These are phyloP conservation scores for Scyliorhinus canicula DNA, from an alignment of 2,797 vertebrate genomes.

Conservation along the genomic window DNA sequence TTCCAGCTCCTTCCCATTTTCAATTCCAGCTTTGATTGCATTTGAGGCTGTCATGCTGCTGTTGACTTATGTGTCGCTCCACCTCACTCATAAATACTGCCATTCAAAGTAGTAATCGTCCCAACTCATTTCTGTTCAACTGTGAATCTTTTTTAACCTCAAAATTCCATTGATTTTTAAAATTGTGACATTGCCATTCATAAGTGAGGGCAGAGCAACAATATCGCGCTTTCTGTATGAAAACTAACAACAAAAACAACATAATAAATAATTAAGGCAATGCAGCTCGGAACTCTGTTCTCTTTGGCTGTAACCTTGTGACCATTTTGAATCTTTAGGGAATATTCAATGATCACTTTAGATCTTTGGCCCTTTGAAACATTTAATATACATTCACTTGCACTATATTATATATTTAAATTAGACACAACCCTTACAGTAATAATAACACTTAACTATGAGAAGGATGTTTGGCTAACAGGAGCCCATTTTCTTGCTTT, in stretches of 20 bases:
- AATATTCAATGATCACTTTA: too few species aligned
- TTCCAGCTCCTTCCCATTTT: background rate
- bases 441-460: background rate
- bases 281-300: background rate
- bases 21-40: too few species aligned
- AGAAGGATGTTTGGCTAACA: too few species aligned
- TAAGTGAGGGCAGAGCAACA: background rate
- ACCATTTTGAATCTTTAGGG: too few species aligned
- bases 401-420: too few species aligned
- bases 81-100: background rate
- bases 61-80: background rate
- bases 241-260: background rate
- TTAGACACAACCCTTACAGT: too few species aligned
- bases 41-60: too few species aligned
- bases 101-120: background rate
- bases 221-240: too few species aligned
- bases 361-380: too few species aligned
- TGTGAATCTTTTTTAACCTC: background rate
- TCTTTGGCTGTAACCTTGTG: too few species aligned
- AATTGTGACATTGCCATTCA: background rate
- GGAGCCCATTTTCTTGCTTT: background rate
- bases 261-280: background rate
- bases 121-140: background rate
- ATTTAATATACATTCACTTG: too few species aligned
- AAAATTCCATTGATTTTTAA: background rate